phyloP scores from a whole-genome alignment of 1,140 invertebrate genomes.

The Temnothorax curvispinosus region DNA sequence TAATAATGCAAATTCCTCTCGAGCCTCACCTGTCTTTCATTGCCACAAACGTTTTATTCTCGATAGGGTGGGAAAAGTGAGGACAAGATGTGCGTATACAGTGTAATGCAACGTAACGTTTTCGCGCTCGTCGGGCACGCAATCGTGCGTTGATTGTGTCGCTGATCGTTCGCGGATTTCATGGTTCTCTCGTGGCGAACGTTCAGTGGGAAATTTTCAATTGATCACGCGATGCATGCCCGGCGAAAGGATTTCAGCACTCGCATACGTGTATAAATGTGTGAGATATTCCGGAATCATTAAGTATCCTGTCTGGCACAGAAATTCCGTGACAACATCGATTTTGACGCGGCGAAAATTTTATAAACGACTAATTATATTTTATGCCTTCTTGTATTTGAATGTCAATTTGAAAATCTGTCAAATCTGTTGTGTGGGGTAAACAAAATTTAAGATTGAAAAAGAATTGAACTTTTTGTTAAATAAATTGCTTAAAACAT shows the following conservation, averaged over 20 bases:
- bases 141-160: background rate
- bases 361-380: background rate
- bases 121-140: background rate
- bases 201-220: background rate
- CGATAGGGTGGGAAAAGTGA: background rate
- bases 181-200: background rate
- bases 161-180: background rate
- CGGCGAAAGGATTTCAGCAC: background rate
- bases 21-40: constrained; percentile 12
- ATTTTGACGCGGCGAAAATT: background rate
- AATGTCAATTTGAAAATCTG: background rate
- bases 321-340: background rate
- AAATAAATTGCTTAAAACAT: background rate
- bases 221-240: background rate
- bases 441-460: background rate
- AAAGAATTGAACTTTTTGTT: background rate
- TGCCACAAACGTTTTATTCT: background rate
- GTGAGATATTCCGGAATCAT: background rate
- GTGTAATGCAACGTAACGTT: background rate
- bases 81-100: background rate
- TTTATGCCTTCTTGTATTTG: background rate
- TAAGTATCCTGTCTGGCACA: background rate
- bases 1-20: constrained; percentile 8
- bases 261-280: background rate
- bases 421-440: background rate